Conservation (phyloP, 2,113 vertebrate species). For the Micronisus gabar region DNA sequence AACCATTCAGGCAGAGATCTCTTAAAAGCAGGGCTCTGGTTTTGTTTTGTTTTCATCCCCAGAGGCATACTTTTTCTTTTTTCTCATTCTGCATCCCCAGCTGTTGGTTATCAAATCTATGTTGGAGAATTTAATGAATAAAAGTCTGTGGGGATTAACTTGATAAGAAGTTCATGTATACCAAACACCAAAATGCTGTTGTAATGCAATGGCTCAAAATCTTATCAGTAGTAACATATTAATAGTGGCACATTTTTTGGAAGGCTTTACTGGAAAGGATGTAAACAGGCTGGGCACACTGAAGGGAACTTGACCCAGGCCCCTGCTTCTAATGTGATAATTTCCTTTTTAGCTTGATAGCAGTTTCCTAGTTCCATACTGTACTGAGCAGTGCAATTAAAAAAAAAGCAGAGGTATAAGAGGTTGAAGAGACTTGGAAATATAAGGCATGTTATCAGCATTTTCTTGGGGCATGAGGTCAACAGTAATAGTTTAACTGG, state of each 20-base stretch:
- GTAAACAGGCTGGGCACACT: conserved; percentile 27
- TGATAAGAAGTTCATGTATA: conserved; percentile 47
- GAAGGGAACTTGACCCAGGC: conserved; percentile 34
- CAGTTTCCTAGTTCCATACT: conserved; percentile 45
- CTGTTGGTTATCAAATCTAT: conserved; percentile 35
- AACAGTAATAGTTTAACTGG: conserved; percentile 2
- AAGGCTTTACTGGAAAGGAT: conserved; percentile 59
- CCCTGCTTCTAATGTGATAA: conserved; percentile 47
- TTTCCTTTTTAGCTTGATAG: conserved; percentile 60
- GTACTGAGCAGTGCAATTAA: background rate
- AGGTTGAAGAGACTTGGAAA: conserved; percentile 12
- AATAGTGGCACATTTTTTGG: conserved; percentile 50
- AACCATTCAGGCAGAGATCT: background rate
- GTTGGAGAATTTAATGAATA: conserved; percentile 38
- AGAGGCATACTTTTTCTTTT: background rate
- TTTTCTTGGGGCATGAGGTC: conserved; percentile 3
- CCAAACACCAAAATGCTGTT: conserved; percentile 31
- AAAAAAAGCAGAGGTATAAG: background rate
- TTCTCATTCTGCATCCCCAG: background rate
- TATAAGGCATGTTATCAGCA: background rate
- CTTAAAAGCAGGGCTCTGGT: background rate
- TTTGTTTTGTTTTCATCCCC: background rate
- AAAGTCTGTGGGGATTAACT: conserved; percentile 37
- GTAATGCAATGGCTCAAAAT: conserved; percentile 27
- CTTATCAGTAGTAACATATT: conserved; percentile 54